Base-by-base conservation (phyloP, 2,888 invertebrate species). In the Euphydryas editha region DNA sequence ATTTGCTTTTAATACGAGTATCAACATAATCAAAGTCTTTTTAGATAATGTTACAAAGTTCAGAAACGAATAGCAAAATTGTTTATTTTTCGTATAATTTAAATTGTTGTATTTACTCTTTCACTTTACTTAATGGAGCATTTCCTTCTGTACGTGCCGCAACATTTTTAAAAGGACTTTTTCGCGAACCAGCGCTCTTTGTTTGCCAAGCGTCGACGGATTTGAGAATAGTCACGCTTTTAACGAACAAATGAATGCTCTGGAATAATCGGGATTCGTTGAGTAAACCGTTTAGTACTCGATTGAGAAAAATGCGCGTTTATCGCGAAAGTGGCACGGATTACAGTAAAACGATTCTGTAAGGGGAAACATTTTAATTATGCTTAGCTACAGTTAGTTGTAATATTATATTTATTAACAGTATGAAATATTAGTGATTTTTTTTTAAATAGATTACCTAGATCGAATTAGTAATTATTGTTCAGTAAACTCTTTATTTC, bases 131-230 rank as follows among this genome's bases (percentile, higher is more conserved):
- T 93, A 93, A 93, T 93, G 93, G 93, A 87, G 87, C 85, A 86
- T 87, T 86, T 79, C 81, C 81, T 74, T 78, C 81, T 85, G 92
- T 89, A 92, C 92, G 92, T 92, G 92, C 91, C 92, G 85, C 86
- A 88, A 88, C 92, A 92, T 92, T 92, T 92, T 92, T 92, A 89
- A 92, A 89, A 86, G 90, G 92, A 92, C 92, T 92, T 92, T 92
- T 92, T 92, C 92, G 91, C 91, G 83, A 84, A 82, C 83, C 78
- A 82, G 78, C 82, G 81, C 79, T 80, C 74, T 76, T 79, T 91
- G 90, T 91, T 91, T 91, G 88, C 81, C 73, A 70, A 84, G 72
- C 77, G 78, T 75, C 78, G 81, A 72, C 73, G 82, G 84, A 85
- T 85, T 82, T 81, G 79, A 75, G 84, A 81, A 83, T 82, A 83